A percentile compares a stretch with the other conserved stretches of the same genome.
Conservation (phyloP, 2,888 invertebrate genomes). For the Drosophila borborema region DNA sequence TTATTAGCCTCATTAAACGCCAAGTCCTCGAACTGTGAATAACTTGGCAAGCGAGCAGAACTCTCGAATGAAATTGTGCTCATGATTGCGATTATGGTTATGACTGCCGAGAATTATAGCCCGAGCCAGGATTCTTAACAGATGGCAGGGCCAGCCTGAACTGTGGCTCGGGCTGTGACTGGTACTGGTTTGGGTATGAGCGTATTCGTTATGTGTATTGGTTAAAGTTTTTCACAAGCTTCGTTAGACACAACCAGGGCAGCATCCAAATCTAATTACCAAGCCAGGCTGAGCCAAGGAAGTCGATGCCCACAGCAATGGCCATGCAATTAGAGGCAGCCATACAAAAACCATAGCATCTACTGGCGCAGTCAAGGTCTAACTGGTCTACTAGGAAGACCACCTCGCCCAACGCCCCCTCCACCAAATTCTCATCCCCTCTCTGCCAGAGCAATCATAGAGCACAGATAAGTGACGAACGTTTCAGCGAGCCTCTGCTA, state of each 20-base stretch:
- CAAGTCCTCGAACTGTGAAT: constrained; percentile 39
- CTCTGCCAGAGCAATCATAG: not conserved
- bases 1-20: constrained; percentile 74
- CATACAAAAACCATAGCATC: constrained; percentile 27
- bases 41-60: constrained; percentile 40
- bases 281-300: constrained; percentile 14
- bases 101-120: constrained; percentile 62
- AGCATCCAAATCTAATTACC: constrained; percentile 65
- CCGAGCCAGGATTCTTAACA: constrained; percentile 14
- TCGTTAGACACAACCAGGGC: constrained; percentile 45
- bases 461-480: constrained; percentile 33
- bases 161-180: too few relatives aligned
- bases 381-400: not conserved
- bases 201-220: constrained; percentile 23
- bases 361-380: constrained; percentile 26
- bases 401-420: not conserved
- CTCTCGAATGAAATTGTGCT: constrained; percentile 75
- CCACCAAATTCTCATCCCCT: not conserved
- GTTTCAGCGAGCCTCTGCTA: constrained; percentile 35
- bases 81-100: constrained; percentile 75
- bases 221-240: constrained; percentile 52
- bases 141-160: constrained; percentile 9
- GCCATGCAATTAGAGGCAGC: constrained; percentile 42
- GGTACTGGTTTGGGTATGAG: not conserved
- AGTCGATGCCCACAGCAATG: constrained; percentile 33